These are phyloP conservation scores for Heliconius melpomene DNA, from an alignment of 1,140 invertebrate genomes.

Conservation along the genomic window DNA sequence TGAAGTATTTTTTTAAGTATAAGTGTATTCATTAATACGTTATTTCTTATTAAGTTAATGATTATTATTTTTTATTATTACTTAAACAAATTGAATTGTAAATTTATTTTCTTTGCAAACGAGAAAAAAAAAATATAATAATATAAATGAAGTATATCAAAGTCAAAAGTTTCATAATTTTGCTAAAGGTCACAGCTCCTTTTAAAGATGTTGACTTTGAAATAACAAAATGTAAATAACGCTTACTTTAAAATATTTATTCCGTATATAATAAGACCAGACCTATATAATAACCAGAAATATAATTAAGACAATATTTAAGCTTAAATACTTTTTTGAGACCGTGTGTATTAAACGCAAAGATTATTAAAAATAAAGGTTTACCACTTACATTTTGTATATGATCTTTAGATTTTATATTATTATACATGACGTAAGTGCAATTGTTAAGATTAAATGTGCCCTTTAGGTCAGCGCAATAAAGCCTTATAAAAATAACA, in stretches of 20 bases:
- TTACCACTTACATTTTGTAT: not conserved
- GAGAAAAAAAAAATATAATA: not conserved
- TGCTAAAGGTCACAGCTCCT: slow-evolving; percentile 46
- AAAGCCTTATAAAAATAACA: not conserved
- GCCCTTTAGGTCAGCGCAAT: not conserved
- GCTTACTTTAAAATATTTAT: slow-evolving; percentile 6
- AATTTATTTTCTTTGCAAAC: not conserved
- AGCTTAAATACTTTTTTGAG: not conserved
- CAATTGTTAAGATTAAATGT: not conserved
- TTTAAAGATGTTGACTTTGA: slow-evolving; percentile 58
- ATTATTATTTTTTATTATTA: not conserved
- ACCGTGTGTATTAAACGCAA: too few species aligned
- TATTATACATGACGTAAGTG: slow-evolving; percentile 5
- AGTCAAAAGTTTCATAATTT: slow-evolving; percentile 50
- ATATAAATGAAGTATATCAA: slow-evolving; percentile 26
- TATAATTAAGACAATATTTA: too few species aligned
- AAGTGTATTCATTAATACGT: not conserved
- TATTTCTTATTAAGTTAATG: not conserved
- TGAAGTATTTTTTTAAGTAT: too few species aligned
- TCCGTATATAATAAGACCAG: not conserved
- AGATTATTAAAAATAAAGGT: not conserved
- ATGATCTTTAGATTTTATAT: not conserved
- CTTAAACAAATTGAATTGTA: not conserved
- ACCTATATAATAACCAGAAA: too few species aligned
- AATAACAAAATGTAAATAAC: slow-evolving; percentile 46